Evolutionary conservation across 2,888 invertebrate species (phyloP), one percentile per base, ranked within the genome.

Genomic region (Dilophus febrilis): DNA sequence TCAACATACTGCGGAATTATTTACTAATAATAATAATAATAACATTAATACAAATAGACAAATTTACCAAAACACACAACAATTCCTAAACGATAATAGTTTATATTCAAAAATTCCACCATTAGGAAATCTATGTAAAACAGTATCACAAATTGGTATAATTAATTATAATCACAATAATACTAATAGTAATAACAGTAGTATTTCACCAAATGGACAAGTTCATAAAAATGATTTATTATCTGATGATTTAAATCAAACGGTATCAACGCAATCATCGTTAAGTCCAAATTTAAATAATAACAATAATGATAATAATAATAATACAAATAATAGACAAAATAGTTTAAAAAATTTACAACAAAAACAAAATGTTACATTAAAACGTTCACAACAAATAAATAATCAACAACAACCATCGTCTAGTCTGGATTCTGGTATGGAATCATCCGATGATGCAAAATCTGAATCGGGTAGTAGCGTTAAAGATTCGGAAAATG

Each of bases 71-170:
- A 43, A 58, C 63, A 11, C 48, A 30, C 16, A 37, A 54, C 26
- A 56, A 57, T 17, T 51, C 38, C 13, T 37, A 47, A 17, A 56
- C 53, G 10, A 51, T 51, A 8, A 57, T 55, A 50, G 60, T 67
- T 51, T 64, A 61, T 49, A 38, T 45, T 47, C 45, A 10, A 60
- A 60, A 22, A 55, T 72, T 26, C 71, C 74, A 1, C 75, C 78
- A 0, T 53, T 79, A 40, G 78, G 78, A 0, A 74, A 75, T 1
- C 56, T 79, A n/a, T 68, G 75, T 47, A 75, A 77, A 52, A 68
- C 78, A 0, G 75, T 79, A 2, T 77, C 77, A 0, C 76, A 74
- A 50, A 78, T 77, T 38, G 77, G 77, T n/a, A n/a, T n/a, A n/a
- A n/a, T n/a, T n/a, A n/a, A n/a, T n/a, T n/a, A n/a, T n/a, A n/a